phyloP scores from a whole-genome alignment of 2,797 vertebrate genomes.

The Ammospiza maritima region DNA sequence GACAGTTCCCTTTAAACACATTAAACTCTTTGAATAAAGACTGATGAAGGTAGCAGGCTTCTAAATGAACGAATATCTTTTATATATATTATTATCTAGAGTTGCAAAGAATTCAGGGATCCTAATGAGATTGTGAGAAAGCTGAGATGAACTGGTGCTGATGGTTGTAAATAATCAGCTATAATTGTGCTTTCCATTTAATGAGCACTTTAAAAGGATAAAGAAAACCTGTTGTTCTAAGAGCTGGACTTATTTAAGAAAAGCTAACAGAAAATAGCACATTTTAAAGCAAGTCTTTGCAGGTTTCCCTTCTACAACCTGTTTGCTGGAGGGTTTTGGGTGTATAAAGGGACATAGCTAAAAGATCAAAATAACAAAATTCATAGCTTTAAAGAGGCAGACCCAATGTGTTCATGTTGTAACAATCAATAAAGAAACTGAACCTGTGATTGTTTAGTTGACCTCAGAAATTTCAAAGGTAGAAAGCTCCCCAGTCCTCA shows the following conservation, averaged over 20 bases:
- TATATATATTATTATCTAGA: background rate
- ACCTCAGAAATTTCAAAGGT: background rate
- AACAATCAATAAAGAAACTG: background rate
- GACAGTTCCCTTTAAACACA: background rate
- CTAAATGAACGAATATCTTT: background rate
- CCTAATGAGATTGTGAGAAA: background rate
- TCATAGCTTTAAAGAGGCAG: background rate
- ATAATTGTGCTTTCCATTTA: background rate
- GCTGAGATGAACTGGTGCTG: background rate
- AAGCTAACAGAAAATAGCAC: background rate
- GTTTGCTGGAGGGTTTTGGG: background rate
- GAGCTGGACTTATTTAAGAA: background rate
- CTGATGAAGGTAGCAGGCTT: background rate
- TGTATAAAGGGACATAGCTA: background rate
- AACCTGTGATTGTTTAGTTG: background rate
- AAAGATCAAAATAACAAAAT: background rate
- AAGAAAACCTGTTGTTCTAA: background rate
- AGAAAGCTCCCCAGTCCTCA: background rate
- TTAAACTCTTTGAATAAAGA: background rate
- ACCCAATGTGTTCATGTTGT: rapidly evolving
- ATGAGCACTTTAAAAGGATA: background rate
- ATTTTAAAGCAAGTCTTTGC: background rate
- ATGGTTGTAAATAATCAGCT: background rate
- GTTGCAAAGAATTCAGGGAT: background rate
- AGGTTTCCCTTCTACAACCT: background rate